A percentile compares a stretch with the other conserved stretches of the same genome.
Conservation (phyloP, 1,140 invertebrate genomes). For the Drosophila mauritiana region DNA sequence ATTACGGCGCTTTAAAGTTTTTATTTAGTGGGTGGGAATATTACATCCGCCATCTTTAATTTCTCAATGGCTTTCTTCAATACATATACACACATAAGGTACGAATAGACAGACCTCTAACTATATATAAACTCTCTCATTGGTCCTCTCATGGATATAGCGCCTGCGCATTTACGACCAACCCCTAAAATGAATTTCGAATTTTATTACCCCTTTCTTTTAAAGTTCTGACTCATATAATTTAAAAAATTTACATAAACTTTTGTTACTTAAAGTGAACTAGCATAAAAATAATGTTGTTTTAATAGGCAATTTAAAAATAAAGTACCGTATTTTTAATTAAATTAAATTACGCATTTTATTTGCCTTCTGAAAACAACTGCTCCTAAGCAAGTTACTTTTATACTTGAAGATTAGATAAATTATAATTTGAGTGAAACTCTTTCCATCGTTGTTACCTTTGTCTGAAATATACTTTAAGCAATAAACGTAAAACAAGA, state of each 20-base stretch:
- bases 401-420: too few species aligned
- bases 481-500: too few species aligned
- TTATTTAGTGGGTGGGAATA: constrained; percentile 37
- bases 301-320: too few species aligned
- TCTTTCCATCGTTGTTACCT: too few species aligned
- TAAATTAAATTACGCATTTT: too few species aligned
- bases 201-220: constrained; percentile 32
- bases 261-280: background rate
- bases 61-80: constrained; percentile 54
- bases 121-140: constrained; percentile 59
- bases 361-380: too few species aligned
- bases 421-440: too few species aligned
- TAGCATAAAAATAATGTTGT: too few species aligned
- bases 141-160: constrained; percentile 56
- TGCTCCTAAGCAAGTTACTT: too few species aligned
- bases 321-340: too few species aligned
- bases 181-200: constrained; percentile 46
- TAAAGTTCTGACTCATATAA: constrained; percentile 2
- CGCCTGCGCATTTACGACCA: constrained; percentile 59
- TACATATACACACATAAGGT: constrained; percentile 26
- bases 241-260: background rate
- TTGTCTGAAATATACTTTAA: too few species aligned
- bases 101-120: constrained; percentile 31
- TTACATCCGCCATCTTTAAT: constrained; percentile 73
- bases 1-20: constrained; percentile 1